phyloP scores from a whole-genome alignment of 2,888 invertebrate genomes.

The Punctoribates punctum region DNA sequence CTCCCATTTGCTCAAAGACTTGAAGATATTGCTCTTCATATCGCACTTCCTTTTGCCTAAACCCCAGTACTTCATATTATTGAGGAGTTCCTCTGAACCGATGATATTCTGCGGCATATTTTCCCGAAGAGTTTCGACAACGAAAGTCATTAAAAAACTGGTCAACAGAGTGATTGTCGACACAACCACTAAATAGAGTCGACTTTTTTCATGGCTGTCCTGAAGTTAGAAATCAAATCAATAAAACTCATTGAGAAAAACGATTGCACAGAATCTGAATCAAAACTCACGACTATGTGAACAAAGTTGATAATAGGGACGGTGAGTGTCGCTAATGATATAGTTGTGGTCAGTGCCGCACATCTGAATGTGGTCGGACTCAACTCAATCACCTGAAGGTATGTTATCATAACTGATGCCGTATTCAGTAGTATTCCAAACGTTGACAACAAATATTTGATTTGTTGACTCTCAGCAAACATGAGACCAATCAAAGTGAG shows the following conservation, averaged over 20 bases:
- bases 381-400: slow-evolving; percentile 25
- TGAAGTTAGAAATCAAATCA: background rate
- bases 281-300: background rate
- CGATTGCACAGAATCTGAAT: too few species aligned
- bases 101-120: slow-evolving; percentile 20
- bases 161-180: slow-evolving; percentile 7
- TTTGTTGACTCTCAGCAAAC: background rate
- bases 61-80: slow-evolving; percentile 35
- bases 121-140: slow-evolving; percentile 37
- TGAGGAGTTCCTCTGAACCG: slow-evolving; percentile 25
- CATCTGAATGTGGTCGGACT: slow-evolving; percentile 33
- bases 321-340: background rate
- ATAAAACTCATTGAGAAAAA: too few species aligned
- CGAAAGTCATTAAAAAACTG: slow-evolving; percentile 28
- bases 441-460: slow-evolving; percentile 13
- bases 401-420: slow-evolving; percentile 23
- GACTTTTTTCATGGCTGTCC: slow-evolving; percentile 8
- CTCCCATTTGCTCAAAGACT: slow-evolving; percentile 40
- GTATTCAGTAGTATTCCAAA: slow-evolving; percentile 34
- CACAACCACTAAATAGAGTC: background rate
- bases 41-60: slow-evolving; percentile 37
- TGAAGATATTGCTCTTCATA: slow-evolving; percentile 34
- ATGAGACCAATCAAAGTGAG: background rate
- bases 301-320: background rate
- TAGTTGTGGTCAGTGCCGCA: background rate